Base-by-base conservation (phyloP, 2,888 invertebrate genomes). In the Hedya salicella region DNA sequence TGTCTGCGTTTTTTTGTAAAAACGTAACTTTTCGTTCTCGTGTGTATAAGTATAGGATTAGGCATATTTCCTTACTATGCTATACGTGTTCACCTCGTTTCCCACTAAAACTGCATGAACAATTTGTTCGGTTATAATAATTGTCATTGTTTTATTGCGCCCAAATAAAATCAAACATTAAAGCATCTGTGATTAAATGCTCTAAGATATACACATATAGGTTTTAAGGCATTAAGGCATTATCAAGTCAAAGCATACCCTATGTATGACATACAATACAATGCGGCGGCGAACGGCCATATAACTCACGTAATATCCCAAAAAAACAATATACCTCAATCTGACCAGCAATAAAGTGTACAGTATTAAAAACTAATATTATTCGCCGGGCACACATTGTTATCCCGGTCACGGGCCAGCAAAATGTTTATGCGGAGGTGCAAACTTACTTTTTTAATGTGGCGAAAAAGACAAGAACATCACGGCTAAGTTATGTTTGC, bases 261-360 rank as follows among this genome's bases (percentile, higher is more conserved):
- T n/a, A 13, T n/a, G n/a, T n/a, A n/a, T 3, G 30, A 17, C 30
- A 44, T 44, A 44, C 48, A 36, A 48, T 48, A 21, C 44, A 48
- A 48, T 48, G 46, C 48, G 5, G 8, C 19, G 9, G 32, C 19
- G 32, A n/a, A 11, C 14, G 16, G n/a, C n/a, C 30, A 44, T 56
- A 64, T 64, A 65, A 52, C 50, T 65, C 17, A 30, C 56, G 44
- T 32, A 50, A 65, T 59, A 44, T 32, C 25, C 48, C 19, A 44
- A 65, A 59, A n/a, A 65, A 65, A 65, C 57, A 65, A 65, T 65
- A 63, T 63, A 65, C 64, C 63, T 57, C 25, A 57, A 59, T 59
- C 59, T 65, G 64, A 59, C 64, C 64, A 46, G 64, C 44, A 59
- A 59, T 65, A 65, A 64, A 65, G 36, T 59, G 52, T 63, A 49